Percentiles rank a stretch among this genome's conserved stretches.
These are phyloP conservation scores for Eufriesea mexicana DNA, from an alignment of 1,140 invertebrate genomes.

Conservation along the genomic window DNA sequence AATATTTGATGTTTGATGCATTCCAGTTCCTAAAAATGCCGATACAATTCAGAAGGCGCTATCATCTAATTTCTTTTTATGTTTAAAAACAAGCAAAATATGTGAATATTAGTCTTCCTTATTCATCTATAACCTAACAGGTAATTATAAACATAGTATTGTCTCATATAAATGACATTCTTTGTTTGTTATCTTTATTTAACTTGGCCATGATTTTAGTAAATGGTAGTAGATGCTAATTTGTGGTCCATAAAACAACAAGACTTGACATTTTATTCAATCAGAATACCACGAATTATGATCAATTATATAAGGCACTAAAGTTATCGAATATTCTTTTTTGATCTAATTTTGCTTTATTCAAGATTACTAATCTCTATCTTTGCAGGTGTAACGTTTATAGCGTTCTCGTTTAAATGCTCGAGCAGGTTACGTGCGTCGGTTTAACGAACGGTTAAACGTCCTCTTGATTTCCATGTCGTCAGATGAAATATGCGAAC, in stretches of 20 bases:
- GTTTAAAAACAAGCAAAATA: neutral
- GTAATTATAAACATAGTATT: neutral
- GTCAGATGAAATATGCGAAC: constrained; percentile 17
- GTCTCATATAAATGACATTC: neutral
- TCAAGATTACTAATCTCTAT: neutral
- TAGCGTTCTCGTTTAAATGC: neutral
- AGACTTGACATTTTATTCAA: neutral
- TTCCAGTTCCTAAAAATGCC: no score
- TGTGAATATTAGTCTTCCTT: neutral
- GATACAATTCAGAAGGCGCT: neutral
- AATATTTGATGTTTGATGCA: no score
- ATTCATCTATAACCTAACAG: neutral
- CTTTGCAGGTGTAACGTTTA: neutral
- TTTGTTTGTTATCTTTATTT: neutral
- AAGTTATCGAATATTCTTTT: neutral
- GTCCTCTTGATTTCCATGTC: constrained; percentile 17
- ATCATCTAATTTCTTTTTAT: neutral
- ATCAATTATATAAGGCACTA: neutral
- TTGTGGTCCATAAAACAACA: no score
- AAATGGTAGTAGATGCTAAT: no score
- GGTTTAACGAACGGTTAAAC: constrained; percentile 10
- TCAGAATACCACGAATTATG: neutral
- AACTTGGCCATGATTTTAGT: neutral
- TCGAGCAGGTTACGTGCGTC: neutral
- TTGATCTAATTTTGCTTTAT: neutral